Percentiles rank a stretch among this genome's conserved stretches.
Evolutionary conservation across 1,140 invertebrate species (phyloP).

Genomic region (Triops longicaudatus): DNA sequence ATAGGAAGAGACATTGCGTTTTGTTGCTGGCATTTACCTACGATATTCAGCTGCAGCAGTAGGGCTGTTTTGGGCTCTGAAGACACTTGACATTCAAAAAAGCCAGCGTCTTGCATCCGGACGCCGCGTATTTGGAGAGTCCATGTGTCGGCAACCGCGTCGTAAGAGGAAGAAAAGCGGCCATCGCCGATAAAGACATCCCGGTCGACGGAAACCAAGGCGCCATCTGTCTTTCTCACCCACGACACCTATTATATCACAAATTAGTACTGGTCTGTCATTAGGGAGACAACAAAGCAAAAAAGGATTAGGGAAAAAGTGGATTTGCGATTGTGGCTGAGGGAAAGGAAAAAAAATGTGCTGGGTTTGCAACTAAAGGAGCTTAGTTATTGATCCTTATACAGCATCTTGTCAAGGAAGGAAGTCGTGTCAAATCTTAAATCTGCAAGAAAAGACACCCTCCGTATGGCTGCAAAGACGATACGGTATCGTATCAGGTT

Average conservation of each 20-base stretch:
- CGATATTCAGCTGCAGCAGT: conserved; percentile 76
- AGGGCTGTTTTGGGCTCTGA: conserved; percentile 86
- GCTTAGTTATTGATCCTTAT: neutral
- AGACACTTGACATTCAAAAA: conserved; percentile 89
- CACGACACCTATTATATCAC: conserved; percentile 58
- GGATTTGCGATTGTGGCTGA: neutral
- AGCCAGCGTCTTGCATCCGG: conserved; percentile 71
- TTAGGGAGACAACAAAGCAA: neutral
- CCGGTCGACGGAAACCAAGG: conserved; percentile 82
- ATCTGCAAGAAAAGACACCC: neutral
- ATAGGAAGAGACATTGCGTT: too few species aligned
- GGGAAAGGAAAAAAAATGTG: neutral
- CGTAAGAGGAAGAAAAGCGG: conserved; percentile 67
- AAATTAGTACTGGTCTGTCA: neutral
- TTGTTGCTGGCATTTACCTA: conserved; percentile 47
- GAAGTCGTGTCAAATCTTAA: neutral
- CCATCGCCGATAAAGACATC: conserved; percentile 85
- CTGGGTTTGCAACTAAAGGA: neutral
- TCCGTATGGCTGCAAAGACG: too few species aligned
- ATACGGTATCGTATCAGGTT: too few species aligned
- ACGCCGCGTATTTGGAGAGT: conserved; percentile 69
- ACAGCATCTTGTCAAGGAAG: neutral
- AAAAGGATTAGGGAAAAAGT: neutral
- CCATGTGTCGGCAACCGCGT: conserved; percentile 71
- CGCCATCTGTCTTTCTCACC: conserved; percentile 76